Conservation (phyloP, 2,888 invertebrate genomes). For the Diadegma fenestrale region DNA sequence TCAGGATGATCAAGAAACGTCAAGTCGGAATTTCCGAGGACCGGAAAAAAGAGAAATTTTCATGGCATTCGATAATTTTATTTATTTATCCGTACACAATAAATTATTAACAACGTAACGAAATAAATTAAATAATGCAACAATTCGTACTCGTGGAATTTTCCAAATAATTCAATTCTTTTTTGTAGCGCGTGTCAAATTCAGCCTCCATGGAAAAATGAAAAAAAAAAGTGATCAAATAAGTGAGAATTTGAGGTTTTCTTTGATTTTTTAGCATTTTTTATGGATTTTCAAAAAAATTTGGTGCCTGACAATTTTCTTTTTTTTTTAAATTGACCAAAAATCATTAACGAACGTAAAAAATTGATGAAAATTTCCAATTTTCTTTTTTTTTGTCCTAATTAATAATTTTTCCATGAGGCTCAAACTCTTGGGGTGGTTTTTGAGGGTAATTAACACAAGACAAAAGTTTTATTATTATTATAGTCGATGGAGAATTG, state of each 20-base stretch:
- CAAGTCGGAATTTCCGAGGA: neutral
- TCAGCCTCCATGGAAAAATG: no score
- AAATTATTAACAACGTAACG: conserved; percentile 22
- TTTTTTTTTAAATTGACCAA: no score
- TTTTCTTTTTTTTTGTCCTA: neutral
- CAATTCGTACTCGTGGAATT: neutral
- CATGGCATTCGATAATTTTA: neutral
- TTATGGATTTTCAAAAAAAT: no score
- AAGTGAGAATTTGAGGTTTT: no score
- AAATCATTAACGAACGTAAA: no score
- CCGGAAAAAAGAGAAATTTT: neutral
- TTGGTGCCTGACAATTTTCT: no score
- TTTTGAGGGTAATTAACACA: neutral
- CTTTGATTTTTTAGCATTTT: no score
- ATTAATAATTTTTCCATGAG: no score
- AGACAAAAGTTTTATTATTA: neutral
- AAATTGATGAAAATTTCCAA: no score
- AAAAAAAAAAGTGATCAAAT: no score
- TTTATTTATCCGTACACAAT: neutral
- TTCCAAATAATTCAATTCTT: neutral
- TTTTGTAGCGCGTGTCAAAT: no score
- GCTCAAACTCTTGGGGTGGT: neutral
- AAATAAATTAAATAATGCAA: neutral
- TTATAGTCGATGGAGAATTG: conserved; percentile 44
- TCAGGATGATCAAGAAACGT: neutral